A percentile compares a stretch with the other conserved stretches of the same genome.
Conservation (phyloP, 2,113 vertebrate species). For the Chloropsis hardwickii region DNA sequence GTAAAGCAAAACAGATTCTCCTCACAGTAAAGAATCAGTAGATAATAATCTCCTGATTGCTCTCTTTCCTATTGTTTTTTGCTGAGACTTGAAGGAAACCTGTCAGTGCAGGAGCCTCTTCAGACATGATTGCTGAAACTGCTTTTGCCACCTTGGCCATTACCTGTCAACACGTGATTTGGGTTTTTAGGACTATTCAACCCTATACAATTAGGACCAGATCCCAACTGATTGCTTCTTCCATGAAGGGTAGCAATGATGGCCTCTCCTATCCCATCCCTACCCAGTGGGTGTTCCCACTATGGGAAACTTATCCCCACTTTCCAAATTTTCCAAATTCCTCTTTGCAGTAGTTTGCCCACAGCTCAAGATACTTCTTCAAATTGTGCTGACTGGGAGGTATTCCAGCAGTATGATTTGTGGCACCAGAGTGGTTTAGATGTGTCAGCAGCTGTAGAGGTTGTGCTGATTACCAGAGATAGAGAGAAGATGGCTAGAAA, state of each 20-base stretch:
- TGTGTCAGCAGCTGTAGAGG: background rate
- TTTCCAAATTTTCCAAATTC: background rate
- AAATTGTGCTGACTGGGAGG: background rate
- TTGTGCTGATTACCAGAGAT: background rate
- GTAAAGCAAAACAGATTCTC: background rate
- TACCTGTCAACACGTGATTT: background rate
- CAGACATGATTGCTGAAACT: background rate
- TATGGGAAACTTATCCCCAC: background rate
- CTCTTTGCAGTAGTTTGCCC: background rate
- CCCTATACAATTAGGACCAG: background rate
- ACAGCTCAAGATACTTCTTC: background rate
- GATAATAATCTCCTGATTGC: background rate
- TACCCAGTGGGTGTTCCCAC: background rate
- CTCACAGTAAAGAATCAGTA: background rate
- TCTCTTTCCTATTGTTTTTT: background rate
- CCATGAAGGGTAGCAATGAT: accelerated
- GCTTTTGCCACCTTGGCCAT: background rate
- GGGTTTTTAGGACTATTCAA: background rate
- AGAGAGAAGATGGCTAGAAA: background rate
- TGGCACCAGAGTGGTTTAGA: background rate
- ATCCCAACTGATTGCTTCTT: background rate
- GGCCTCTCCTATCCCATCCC: background rate
- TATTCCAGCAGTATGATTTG: background rate
- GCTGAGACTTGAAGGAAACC: background rate
- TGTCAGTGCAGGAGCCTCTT: background rate